These are phyloP conservation scores for Platerodrilus igneus DNA, from an alignment of 2,888 invertebrate genomes.

Conservation along the genomic window DNA sequence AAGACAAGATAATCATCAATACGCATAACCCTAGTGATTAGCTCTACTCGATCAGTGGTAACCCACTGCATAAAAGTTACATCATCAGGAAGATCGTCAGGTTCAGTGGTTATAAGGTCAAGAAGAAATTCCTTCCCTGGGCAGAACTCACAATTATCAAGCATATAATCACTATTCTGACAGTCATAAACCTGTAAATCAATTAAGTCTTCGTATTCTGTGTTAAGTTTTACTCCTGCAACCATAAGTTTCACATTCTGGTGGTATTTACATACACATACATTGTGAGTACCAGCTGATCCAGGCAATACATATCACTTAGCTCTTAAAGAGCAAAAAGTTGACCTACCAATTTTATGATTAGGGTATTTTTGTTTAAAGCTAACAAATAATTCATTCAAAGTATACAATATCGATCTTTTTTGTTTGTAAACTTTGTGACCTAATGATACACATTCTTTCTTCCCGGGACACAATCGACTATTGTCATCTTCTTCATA, in stretches of 20 bases:
- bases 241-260: conserved; percentile 3
- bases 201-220: conserved; percentile 1
- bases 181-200: conserved; percentile 2
- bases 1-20: too few relatives aligned
- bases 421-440: too few relatives aligned
- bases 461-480: too few relatives aligned
- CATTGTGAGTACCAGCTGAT: conserved; percentile 4
- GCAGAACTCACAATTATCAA: neutral
- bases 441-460: too few relatives aligned
- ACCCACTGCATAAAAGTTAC: conserved; percentile 3
- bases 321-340: neutral
- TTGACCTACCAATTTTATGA: conserved; percentile 1
- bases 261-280: conserved; percentile 2
- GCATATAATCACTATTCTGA: conserved; percentile 3
- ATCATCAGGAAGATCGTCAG: conserved; percentile 4
- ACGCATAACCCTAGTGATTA: neutral
- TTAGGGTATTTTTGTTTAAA: too few relatives aligned
- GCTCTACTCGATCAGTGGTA: neutral
- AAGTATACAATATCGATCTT: too few relatives aligned
- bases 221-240: conserved; percentile 3
- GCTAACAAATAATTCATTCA: too few relatives aligned
- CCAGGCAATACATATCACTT: conserved; percentile 1
- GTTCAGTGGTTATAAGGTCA: conserved; percentile 1
- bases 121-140: neutral
- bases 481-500: too few relatives aligned